Conservation (phyloP, 2,797 vertebrate species). For the Vireo griseus region DNA sequence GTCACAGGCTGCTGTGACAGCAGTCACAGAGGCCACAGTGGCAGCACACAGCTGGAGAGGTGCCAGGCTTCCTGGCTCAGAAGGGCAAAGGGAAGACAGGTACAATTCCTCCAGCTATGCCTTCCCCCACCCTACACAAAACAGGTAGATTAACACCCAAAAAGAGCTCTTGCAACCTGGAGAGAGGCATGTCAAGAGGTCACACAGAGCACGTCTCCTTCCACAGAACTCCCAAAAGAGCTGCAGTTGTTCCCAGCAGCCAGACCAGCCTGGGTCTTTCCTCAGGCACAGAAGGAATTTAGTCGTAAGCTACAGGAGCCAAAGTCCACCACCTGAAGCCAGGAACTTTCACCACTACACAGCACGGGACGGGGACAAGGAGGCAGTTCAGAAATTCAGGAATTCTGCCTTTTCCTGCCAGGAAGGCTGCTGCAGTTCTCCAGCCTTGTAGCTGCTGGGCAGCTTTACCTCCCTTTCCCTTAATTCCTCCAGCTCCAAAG, state of each 20-base stretch:
- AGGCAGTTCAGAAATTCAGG: background rate
- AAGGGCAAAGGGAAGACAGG: background rate
- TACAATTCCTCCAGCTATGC: background rate
- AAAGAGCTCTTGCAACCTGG: background rate
- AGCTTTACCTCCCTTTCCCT: background rate
- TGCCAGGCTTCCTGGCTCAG: background rate
- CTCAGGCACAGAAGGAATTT: background rate
- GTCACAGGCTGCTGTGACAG: background rate
- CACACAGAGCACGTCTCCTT: background rate
- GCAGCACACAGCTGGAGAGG: background rate
- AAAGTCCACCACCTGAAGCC: slow-evolving; percentile 15
- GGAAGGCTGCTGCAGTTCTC: background rate
- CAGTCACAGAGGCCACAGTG: background rate
- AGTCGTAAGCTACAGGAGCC: background rate
- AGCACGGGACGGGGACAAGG: rapidly evolving
- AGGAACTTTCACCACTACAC: background rate
- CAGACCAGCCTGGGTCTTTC: background rate
- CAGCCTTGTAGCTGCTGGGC: background rate
- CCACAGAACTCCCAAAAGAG: background rate
- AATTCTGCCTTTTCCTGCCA: background rate
- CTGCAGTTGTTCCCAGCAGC: background rate
- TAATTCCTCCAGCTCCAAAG: background rate
- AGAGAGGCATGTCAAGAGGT: background rate
- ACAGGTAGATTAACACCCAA: background rate
- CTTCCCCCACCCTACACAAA: background rate